Percentiles rank a stretch among this genome's conserved stretches.
Conservation (phyloP, 2,113 vertebrate species). For the Neogale vison region DNA sequence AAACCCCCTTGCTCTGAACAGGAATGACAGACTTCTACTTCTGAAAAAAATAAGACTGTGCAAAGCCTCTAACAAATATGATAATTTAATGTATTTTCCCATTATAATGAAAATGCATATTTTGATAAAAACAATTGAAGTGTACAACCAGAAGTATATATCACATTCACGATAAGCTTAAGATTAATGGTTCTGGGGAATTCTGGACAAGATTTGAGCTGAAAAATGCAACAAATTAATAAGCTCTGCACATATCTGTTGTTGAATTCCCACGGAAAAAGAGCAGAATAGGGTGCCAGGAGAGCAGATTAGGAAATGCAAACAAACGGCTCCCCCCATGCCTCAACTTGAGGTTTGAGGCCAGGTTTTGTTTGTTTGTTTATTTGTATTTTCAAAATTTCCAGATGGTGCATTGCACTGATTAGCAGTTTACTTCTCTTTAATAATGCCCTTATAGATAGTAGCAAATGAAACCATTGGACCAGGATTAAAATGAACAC, state of each 20-base stretch:
- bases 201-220: background rate
- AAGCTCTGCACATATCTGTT: background rate
- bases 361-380: background rate
- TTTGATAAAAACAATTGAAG: constrained; percentile 24
- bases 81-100: background rate
- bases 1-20: background rate
- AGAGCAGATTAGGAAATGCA: background rate
- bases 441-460: background rate
- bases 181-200: background rate
- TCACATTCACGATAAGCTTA: background rate
- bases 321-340: background rate
- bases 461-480: background rate
- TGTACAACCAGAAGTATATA: background rate
- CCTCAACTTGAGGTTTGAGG: background rate
- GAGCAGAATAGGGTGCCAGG: fast-evolving
- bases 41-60: background rate
- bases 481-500: background rate
- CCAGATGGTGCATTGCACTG: background rate
- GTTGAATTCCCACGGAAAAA: background rate
- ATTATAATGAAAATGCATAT: constrained; percentile 22
- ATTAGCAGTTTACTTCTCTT: background rate
- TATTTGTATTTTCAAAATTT: background rate
- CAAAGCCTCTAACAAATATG: background rate
- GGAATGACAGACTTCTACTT: background rate
- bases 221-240: constrained; percentile 29